Base-by-base conservation (phyloP, 2,888 invertebrate species). In the Mylabris sibirica region DNA sequence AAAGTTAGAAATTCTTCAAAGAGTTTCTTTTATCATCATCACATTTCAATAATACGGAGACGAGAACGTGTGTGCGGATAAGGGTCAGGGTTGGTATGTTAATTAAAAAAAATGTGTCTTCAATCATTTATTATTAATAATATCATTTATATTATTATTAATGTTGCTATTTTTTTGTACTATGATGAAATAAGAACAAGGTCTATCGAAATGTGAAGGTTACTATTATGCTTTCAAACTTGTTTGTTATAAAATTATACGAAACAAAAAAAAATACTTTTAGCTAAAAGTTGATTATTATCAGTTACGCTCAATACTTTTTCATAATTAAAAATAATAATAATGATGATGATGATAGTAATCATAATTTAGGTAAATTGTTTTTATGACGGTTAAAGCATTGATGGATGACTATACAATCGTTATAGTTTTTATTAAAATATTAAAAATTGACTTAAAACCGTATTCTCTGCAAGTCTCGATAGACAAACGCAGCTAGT, bases 161-260 rank as follows among this genome's bases (percentile, higher is more conserved):
- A 3, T 14, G 1, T 57, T 24, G 12, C 14, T 57, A 5, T 57
- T 26, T 6, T 57, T 24, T 26, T 57, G n/a, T n/a, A 14, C 5
- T 14, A 57, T 49, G 20, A 14, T 57, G 14, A 57, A 57, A 57
- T 57, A 57, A 14, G 57, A 26, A 57, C 57, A 57, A 57, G 57
- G 57, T 26, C 26, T 24, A 24, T 11, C 14, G 26, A 57, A 57
- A 57, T 57, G 26, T 57, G 24, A 57, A 57, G 57, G 57, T 26
- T 57, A 57, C 57, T 26, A 57, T 24, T 4, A 24, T 53, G 22
- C 8, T 44, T 44, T 44, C 41, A 38, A 44, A 44, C 12, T 20
- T 49, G 49, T 49, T 22, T 49, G 49, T 20, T 20, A 20, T 20
- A 20, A 1, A 49, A 20, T 49, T 44, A 6, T n/a, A 17, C n/a